These are phyloP conservation scores for Belonocnema kinseyi DNA, from an alignment of 1,140 invertebrate species.

Conservation along the genomic window DNA sequence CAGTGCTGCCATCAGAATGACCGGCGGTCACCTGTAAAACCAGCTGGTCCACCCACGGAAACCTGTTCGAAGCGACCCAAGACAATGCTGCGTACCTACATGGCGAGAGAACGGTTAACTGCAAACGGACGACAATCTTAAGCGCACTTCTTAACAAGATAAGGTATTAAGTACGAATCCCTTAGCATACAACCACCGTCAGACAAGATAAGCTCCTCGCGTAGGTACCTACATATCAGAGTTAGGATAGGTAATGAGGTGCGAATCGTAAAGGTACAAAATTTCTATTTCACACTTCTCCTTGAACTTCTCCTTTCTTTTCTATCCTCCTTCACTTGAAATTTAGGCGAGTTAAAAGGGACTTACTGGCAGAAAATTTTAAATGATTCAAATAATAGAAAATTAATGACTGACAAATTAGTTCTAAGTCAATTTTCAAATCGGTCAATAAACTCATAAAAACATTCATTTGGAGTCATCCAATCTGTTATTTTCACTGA, in stretches of 20 bases:
- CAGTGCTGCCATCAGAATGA: conserved; percentile 64
- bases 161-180: conserved; percentile 72
- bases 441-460: neutral
- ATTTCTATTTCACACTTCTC: conserved; percentile 6
- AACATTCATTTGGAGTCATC: too few species aligned
- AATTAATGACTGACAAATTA: too few species aligned
- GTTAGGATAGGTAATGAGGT: conserved; percentile 56
- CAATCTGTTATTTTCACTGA: too few species aligned
- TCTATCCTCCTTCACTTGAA: too few species aligned
- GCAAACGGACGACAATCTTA: conserved; percentile 67
- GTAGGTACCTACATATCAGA: conserved; percentile 55
- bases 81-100: conserved; percentile 58
- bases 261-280: conserved; percentile 45
- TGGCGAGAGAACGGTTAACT: conserved; percentile 59
- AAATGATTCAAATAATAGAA: too few species aligned
- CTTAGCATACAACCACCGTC: conserved; percentile 61
- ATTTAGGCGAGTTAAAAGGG: too few species aligned
- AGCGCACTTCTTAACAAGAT: conserved; percentile 72
- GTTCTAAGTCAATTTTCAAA: too few species aligned
- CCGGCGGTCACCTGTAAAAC: conserved; percentile 58
- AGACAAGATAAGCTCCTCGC: conserved; percentile 69
- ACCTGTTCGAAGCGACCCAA: conserved; percentile 54
- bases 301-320: neutral
- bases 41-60: conserved; percentile 62
- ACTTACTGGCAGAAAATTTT: too few species aligned